Evolutionary conservation across 2,888 invertebrate genomes (phyloP), one percentile per base, ranked within the genome.

Genomic region (Lepidochitona cinerea): DNA sequence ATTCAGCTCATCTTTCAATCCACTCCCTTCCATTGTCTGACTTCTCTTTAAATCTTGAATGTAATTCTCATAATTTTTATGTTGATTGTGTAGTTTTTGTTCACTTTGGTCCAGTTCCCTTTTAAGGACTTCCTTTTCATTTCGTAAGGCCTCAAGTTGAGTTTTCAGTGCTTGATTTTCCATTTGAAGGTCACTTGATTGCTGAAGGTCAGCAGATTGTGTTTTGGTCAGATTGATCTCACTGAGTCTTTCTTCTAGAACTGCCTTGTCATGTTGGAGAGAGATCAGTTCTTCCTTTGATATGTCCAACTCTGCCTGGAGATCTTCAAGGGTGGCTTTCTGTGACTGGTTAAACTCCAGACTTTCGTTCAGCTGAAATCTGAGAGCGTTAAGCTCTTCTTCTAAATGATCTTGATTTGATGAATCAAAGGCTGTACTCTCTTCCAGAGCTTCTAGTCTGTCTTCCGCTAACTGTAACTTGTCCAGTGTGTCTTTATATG

Each of bases 21-120:
- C 76, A 33, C 72, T 75, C 14, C 72, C 65, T 76, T 82, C 81
- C 69, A 76, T 72, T n/a, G 83, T 79, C 64, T 77, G 75, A 32
- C 75, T 70, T 41, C 75, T 71, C 52, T 82, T 75, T 33, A 86
- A 66, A 29, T 85, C 81, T 69, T 81, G 71, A 64, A 85, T 79
- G 49, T 79, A 84, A 37, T 73, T 73, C 37, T 85, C 83, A 77
- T 83, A 83, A 52, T 84, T 81, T 65, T 78, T 74, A 32, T 59
- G 59, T 26, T 59, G 59, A 12, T 59, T 59, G 23, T 59, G 59
- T 4, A 59, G 49, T 69, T 70, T 12, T 54, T 37, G 59, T 23
- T 67, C 73, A 9, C 69, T 36, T 33, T 66, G 29, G n/a, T 64
- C 53, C 1, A 74, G 59, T 49, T 78, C 72, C 29, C 71, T 71